These are phyloP conservation scores for Tetramorium parvispinum DNA, from an alignment of 1,140 invertebrate species.

Conservation along the genomic window DNA sequence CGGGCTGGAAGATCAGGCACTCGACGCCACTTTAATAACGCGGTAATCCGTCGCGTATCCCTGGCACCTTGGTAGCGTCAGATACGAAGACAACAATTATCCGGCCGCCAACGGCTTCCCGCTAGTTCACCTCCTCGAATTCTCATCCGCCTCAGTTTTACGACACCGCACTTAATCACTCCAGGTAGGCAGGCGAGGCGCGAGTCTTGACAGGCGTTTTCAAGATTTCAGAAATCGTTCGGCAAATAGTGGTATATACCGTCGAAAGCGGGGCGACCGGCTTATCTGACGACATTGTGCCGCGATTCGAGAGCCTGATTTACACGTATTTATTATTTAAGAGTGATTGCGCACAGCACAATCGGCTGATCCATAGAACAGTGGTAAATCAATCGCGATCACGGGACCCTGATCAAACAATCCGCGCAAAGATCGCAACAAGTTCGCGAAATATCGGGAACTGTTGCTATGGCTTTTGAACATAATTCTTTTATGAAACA, in stretches of 20 bases:
- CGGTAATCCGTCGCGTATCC: conserved; percentile 81
- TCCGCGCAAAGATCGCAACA: conserved; percentile 19
- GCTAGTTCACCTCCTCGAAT: conserved; percentile 49
- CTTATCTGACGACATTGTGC: conserved; percentile 80
- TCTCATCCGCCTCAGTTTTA: conserved; percentile 77
- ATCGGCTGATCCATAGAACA: conserved; percentile 71
- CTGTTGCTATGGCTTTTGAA: neutral
- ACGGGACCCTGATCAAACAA: conserved; percentile 67
- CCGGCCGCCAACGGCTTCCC: conserved; percentile 3
- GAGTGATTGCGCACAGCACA: conserved; percentile 58
- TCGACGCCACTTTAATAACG: conserved; percentile 81
- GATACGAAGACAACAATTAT: conserved; percentile 64
- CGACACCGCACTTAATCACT: conserved; percentile 80
- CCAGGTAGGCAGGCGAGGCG: conserved; percentile 63
- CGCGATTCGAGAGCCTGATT: conserved; percentile 82
- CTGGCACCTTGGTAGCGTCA: conserved; percentile 56
- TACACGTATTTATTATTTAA: conserved; percentile 82
- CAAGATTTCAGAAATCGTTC: conserved; percentile 81
- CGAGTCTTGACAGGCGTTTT: conserved; percentile 74
- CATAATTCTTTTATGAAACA: neutral
- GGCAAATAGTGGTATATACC: conserved; percentile 75
- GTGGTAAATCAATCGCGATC: conserved; percentile 78
- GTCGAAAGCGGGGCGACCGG: conserved; percentile 67
- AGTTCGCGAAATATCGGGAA: conserved; percentile 1
- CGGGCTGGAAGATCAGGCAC: conserved; percentile 75